Conservation (phyloP, 2,888 invertebrate species). For the Hermaeophaga mercurialis region DNA sequence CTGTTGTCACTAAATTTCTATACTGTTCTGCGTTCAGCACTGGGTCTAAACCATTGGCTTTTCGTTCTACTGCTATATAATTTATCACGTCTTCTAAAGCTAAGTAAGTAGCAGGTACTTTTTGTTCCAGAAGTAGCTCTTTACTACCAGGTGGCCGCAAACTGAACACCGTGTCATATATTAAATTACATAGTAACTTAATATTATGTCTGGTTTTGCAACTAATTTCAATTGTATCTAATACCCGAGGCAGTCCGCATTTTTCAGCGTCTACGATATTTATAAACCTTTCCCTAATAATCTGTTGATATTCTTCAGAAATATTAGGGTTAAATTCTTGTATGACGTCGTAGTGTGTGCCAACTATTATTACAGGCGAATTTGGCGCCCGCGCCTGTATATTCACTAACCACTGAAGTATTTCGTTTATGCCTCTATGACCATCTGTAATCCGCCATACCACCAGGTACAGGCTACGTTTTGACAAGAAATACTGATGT, state of each 20-base stretch:
- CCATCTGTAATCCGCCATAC: constrained; percentile 95
- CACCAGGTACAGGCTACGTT: constrained; percentile 92
- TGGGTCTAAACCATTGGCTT: constrained; percentile 73
- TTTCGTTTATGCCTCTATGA: constrained; percentile 84
- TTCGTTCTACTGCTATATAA: constrained; percentile 77
- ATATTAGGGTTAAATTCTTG: constrained; percentile 64
- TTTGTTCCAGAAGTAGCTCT: constrained; percentile 88
- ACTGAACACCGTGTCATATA: constrained; percentile 90
- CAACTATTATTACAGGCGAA: constrained; percentile 94
- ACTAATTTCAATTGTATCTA: constrained; percentile 91
- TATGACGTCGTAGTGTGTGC: constrained; percentile 92
- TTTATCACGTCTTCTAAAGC: constrained; percentile 92
- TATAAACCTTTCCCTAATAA: constrained; percentile 86
- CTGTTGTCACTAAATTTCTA: constrained; percentile 63
- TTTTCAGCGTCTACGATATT: constrained; percentile 95
- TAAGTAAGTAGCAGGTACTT: constrained; percentile 94
- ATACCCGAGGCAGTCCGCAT: constrained; percentile 89
- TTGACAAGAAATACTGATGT: constrained; percentile 97
- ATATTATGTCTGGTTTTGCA: constrained; percentile 90
- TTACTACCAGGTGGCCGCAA: constrained; percentile 89
- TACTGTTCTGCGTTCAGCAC: constrained; percentile 85
- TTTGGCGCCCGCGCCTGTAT: constrained; percentile 94
- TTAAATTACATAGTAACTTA: constrained; percentile 83
- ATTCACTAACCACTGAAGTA: constrained; percentile 95
- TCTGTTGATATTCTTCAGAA: constrained; percentile 84